These are phyloP conservation scores for Cyprinodon tularosa DNA, from an alignment of 2,113 vertebrate species.

Conservation along the genomic window DNA sequence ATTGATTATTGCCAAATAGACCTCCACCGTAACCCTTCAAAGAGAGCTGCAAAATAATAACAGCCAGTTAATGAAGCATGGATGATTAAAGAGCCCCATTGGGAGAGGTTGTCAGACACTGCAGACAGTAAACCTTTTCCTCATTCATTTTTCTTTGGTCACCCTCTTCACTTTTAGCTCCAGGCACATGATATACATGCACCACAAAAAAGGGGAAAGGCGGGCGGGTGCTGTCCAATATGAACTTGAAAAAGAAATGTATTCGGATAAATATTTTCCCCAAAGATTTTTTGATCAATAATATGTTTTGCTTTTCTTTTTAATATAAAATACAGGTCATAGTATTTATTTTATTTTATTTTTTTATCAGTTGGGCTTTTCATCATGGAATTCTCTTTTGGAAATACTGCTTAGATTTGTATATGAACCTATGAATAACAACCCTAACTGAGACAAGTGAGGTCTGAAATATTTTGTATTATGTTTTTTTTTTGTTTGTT, in stretches of 20 bases:
- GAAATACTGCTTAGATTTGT: background rate
- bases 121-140: constrained; percentile 58
- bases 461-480: too few species aligned
- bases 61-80: constrained; percentile 69
- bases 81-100: constrained; percentile 76
- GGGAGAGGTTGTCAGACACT: constrained; percentile 54
- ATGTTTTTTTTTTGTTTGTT: too few species aligned
- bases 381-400: background rate
- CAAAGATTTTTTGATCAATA: background rate
- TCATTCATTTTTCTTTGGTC: constrained; percentile 75
- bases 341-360: too few species aligned
- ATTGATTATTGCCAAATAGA: constrained; percentile 56
- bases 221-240: constrained; percentile 43
- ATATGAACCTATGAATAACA: too few species aligned
- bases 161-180: constrained; percentile 78
- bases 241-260: constrained; percentile 76
- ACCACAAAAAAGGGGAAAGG: constrained; percentile 3
- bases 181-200: constrained; percentile 24
- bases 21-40: constrained; percentile 44
- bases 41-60: constrained; percentile 55
- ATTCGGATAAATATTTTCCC: background rate
- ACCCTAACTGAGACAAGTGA: too few species aligned
- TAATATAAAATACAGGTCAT: too few species aligned
- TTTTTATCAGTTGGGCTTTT: background rate
- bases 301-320: background rate